A percentile compares a stretch with the other conserved stretches of the same genome.
Conservation (phyloP, 2,888 invertebrate genomes). For the Thera obeliscata region DNA sequence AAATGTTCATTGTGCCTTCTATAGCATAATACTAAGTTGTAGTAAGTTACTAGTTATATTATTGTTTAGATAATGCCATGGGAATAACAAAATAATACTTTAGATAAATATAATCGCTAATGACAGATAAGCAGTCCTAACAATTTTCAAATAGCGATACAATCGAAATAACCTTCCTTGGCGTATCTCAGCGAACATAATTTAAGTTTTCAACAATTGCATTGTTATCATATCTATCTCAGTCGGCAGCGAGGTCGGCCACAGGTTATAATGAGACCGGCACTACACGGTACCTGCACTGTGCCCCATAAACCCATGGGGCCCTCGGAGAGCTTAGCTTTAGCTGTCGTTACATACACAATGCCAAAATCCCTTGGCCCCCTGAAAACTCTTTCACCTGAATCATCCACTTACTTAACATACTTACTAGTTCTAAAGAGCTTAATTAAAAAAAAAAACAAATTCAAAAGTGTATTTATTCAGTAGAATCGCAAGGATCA, state of each 20-base stretch:
- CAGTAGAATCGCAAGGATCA: too few species aligned
- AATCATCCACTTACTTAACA: too few species aligned
- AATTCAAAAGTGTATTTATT: too few species aligned
- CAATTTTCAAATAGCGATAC: conserved; percentile 59
- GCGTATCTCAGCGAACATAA: conserved; percentile 58
- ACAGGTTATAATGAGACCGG: conserved; percentile 17
- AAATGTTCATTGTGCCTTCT: conserved; percentile 24
- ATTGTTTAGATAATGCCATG: conserved; percentile 49
- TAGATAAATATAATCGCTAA: conserved; percentile 48
- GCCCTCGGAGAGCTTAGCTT: too few species aligned
- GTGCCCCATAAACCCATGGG: too few species aligned
- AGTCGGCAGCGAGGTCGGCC: conserved; percentile 44
- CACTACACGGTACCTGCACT: background rate
- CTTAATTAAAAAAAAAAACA: too few species aligned
- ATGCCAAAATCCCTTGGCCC: too few species aligned
- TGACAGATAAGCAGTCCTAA: conserved; percentile 51
- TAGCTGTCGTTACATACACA: too few species aligned
- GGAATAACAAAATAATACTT: conserved; percentile 50
- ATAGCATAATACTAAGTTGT: conserved; percentile 40
- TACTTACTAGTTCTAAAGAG: too few species aligned
- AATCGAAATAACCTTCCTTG: conserved; percentile 62
- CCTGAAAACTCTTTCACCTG: too few species aligned
- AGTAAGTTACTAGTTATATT: conserved; percentile 23
- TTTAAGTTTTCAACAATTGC: conserved; percentile 71
- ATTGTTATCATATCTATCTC: conserved; percentile 64